phyloP scores from a whole-genome alignment of 2,888 invertebrate species.

The Nomada ruficornis region DNA sequence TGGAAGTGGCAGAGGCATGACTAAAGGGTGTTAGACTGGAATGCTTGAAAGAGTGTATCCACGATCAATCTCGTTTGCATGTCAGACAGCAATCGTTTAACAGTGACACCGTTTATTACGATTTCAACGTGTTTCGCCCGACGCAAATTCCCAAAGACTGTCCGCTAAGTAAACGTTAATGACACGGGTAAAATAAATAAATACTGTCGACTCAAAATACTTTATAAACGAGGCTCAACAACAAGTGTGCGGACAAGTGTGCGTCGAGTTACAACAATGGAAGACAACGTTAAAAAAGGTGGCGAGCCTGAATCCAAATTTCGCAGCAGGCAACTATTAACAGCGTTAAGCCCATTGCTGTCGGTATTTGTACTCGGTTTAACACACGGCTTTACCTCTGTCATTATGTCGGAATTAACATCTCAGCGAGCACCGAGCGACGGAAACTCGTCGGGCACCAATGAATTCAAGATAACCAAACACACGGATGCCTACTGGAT shows the following conservation, averaged over 20 bases:
- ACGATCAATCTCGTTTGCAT: no score
- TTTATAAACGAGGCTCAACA: not conserved
- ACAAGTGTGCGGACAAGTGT: not conserved
- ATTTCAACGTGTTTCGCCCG: no score
- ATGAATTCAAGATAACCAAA: constrained; percentile 82
- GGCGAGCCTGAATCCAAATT: constrained; percentile 45
- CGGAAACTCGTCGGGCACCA: constrained; percentile 75
- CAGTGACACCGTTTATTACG: no score
- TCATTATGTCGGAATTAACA: constrained; percentile 87
- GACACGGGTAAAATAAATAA: no score
- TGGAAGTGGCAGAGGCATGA: not conserved
- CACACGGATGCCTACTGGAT: no score
- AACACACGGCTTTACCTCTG: constrained; percentile 88
- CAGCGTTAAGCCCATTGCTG: constrained; percentile 86
- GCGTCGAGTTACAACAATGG: not conserved
- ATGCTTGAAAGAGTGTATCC: no score
- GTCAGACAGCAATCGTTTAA: no score
- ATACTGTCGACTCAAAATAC: no score
- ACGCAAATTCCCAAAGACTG: no score
- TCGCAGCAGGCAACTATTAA: constrained; percentile 84
- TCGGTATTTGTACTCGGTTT: constrained; percentile 87
- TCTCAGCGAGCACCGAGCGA: constrained; percentile 78
- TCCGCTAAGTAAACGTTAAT: no score
- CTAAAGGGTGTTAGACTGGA: no score
- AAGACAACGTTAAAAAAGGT: not conserved